phyloP scores from a whole-genome alignment of 2,888 invertebrate species.

The Rotaria socialis region DNA sequence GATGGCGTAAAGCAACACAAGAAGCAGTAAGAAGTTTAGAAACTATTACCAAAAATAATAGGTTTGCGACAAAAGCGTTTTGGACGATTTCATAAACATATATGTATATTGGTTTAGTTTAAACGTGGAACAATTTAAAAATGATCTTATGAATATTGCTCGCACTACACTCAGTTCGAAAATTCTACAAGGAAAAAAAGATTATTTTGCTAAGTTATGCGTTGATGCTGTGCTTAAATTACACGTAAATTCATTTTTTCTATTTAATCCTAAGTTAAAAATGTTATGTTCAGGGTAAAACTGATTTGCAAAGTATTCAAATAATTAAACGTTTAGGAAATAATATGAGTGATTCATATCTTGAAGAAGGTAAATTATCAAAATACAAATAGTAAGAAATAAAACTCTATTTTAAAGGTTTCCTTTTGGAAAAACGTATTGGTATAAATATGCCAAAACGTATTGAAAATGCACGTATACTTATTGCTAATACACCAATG shows the following conservation, averaged over 20 bases:
- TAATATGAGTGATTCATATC: slow-evolving; percentile 83
- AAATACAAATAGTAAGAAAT: slow-evolving; percentile 65
- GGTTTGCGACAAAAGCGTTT: not conserved
- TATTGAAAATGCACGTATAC: slow-evolving; percentile 87
- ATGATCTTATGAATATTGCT: slow-evolving; percentile 90
- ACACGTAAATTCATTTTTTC: slow-evolving; percentile 62
- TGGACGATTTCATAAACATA: no score
- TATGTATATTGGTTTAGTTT: slow-evolving; percentile 57
- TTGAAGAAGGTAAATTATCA: slow-evolving; percentile 80
- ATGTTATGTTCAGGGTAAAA: slow-evolving; percentile 49
- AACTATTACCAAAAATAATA: slow-evolving; percentile 64
- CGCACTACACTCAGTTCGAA: slow-evolving; percentile 95
- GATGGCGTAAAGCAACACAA: slow-evolving; percentile 82
- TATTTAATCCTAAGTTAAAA: slow-evolving; percentile 69
- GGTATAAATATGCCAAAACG: slow-evolving; percentile 94
- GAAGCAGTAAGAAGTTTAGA: slow-evolving; percentile 78
- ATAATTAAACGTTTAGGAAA: slow-evolving; percentile 94
- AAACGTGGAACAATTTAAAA: slow-evolving; percentile 72
- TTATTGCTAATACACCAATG: slow-evolving; percentile 99
- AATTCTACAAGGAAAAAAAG: slow-evolving; percentile 92
- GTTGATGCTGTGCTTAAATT: slow-evolving; percentile 90
- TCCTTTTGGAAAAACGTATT: slow-evolving; percentile 88
- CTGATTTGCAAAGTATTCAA: slow-evolving; percentile 74
- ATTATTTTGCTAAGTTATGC: slow-evolving; percentile 86
- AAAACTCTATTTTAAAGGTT: slow-evolving; percentile 62